Evolutionary conservation across 2,113 vertebrate species (phyloP).

Genomic region (Nipponia nippon): DNA sequence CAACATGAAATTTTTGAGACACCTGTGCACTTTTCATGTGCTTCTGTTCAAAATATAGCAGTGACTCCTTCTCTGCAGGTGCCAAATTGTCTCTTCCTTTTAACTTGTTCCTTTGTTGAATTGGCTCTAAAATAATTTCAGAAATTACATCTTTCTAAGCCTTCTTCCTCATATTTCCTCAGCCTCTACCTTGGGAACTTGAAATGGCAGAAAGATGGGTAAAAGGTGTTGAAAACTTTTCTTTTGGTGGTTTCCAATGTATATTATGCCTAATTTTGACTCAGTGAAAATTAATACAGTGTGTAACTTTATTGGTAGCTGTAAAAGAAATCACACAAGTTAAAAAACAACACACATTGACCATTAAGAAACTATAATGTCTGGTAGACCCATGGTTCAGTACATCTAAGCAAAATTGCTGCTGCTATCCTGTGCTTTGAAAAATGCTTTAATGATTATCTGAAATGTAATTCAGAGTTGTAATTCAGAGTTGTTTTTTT

Average conservation of each 20-base stretch:
- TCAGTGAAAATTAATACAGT: not conserved
- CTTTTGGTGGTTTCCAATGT: not conserved
- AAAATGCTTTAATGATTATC: not conserved
- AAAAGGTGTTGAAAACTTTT: not conserved
- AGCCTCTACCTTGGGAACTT: not conserved
- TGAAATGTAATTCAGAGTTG: not conserved
- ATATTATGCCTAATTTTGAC: not conserved
- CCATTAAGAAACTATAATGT: not conserved
- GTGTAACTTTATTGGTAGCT: not conserved
- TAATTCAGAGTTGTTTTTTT: too few species aligned
- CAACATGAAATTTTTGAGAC: not conserved
- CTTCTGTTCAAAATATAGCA: not conserved
- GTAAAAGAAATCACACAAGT: not conserved
- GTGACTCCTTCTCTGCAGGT: not conserved
- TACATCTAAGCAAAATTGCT: not conserved
- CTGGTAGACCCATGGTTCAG: not conserved
- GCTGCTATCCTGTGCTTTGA: not conserved
- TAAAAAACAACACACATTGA: not conserved
- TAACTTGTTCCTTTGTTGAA: not conserved
- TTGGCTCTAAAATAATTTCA: not conserved
- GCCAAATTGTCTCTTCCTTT: not conserved
- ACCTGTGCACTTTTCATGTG: not conserved
- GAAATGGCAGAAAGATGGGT: not conserved
- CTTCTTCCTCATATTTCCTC: not conserved
- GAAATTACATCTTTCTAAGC: not conserved